Evolutionary conservation across 1,140 invertebrate species (phyloP).

Genomic region (Tetraneura akinire): DNA sequence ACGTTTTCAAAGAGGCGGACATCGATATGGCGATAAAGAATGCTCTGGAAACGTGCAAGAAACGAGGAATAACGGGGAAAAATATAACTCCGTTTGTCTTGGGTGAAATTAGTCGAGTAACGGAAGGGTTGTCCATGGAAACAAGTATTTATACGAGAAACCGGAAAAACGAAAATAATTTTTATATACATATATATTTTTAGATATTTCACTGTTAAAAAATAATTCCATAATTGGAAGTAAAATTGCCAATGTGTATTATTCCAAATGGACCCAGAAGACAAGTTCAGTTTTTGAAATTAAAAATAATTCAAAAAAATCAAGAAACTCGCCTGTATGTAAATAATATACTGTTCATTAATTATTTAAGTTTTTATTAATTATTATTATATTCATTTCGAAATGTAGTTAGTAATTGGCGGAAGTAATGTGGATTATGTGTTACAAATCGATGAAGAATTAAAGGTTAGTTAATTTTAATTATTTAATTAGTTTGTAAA

Average conservation of each 20-base stretch:
- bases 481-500: too few relatives aligned
- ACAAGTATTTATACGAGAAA: slow-evolving; percentile 79
- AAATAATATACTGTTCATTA: not conserved
- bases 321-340: not conserved
- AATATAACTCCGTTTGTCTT: slow-evolving; percentile 91
- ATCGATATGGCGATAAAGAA: slow-evolving; percentile 66
- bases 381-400: slow-evolving; percentile 26
- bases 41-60: slow-evolving; percentile 74
- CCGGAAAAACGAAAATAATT: not conserved
- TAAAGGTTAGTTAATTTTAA: slow-evolving; percentile 66
- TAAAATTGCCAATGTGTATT: slow-evolving; percentile 72
- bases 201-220: slow-evolving; percentile 86
- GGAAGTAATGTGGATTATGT: slow-evolving; percentile 78
- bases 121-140: slow-evolving; percentile 75
- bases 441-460: slow-evolving; percentile 66
- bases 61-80: slow-evolving; percentile 77
- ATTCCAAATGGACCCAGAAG: not conserved
- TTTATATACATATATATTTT: slow-evolving; percentile 54
- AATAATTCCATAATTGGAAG: slow-evolving; percentile 88
- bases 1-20: slow-evolving; percentile 56
- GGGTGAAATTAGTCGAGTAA: slow-evolving; percentile 73
- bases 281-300: slow-evolving; percentile 35
- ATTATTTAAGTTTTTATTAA: not conserved
- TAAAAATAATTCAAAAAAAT: slow-evolving; percentile 17
- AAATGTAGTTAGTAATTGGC: slow-evolving; percentile 68